Conservation (phyloP, 2,113 vertebrate species). For the Perca fluviatilis region DNA sequence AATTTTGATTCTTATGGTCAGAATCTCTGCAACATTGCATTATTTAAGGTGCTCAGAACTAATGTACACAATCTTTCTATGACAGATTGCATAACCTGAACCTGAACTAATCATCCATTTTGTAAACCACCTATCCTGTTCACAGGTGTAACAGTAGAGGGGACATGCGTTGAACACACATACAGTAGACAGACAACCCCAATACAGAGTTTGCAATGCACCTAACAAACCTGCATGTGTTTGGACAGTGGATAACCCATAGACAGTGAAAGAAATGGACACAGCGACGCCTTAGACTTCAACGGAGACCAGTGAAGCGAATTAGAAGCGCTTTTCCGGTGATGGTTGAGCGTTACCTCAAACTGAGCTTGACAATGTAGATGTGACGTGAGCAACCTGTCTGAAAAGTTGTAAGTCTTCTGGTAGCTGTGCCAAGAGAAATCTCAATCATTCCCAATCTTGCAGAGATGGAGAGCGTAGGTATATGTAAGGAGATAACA, state of each 20-base stretch:
- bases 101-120: not conserved
- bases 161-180: not conserved
- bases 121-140: not conserved
- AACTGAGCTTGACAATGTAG: too few relatives aligned
- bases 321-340: too few relatives aligned
- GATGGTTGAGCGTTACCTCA: too few relatives aligned
- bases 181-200: not conserved
- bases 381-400: too few relatives aligned
- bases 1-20: not conserved
- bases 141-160: not conserved
- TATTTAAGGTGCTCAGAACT: not conserved
- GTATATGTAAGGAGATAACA: not conserved
- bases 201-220: not conserved
- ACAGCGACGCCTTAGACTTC: too few relatives aligned
- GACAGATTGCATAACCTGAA: not conserved
- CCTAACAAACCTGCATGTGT: conserved; percentile 1
- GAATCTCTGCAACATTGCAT: not conserved
- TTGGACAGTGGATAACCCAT: not conserved
- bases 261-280: too few relatives aligned
- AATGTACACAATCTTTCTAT: not conserved
- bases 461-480: too few relatives aligned
- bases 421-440: too few relatives aligned
- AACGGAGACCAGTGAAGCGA: too few relatives aligned
- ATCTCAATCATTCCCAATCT: too few relatives aligned
- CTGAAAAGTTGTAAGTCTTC: too few relatives aligned